These are phyloP conservation scores for Rotaria magnacalcarata DNA, from an alignment of 2,888 invertebrate species.

Conservation along the genomic window DNA sequence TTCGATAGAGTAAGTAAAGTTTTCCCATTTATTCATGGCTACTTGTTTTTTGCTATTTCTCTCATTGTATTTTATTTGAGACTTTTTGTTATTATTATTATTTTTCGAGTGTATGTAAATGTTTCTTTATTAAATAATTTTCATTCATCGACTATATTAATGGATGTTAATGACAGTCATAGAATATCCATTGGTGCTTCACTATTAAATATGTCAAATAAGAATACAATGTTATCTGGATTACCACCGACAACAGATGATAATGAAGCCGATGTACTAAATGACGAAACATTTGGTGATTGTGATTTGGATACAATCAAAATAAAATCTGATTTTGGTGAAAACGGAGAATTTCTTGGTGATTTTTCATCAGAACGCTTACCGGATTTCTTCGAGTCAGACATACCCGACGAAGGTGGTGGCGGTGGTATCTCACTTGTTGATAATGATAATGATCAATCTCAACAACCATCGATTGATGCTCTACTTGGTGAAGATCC, in stretches of 20 bases:
- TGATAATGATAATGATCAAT: not conserved
- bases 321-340: conserved; percentile 26
- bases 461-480: conserved; percentile 17
- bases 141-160: not conserved
- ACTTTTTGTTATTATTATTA: not conserved
- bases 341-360: conserved; percentile 19
- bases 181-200: not conserved
- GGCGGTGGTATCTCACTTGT: not conserved
- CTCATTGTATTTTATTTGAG: not conserved
- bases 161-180: not conserved
- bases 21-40: too few relatives aligned
- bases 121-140: not conserved
- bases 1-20: too few relatives aligned
- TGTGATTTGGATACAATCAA: not conserved
- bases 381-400: not conserved
- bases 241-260: not conserved
- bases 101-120: not conserved
- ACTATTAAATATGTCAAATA: not conserved
- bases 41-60: not conserved
- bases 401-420: not conserved
- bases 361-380: not conserved
- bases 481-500: conserved; percentile 24
- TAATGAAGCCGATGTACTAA: not conserved
- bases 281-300: conserved; percentile 37
- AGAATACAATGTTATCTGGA: not conserved